Conservation (phyloP, 64 coral and sea anemone species). For the Anthopleura sola region DNA sequence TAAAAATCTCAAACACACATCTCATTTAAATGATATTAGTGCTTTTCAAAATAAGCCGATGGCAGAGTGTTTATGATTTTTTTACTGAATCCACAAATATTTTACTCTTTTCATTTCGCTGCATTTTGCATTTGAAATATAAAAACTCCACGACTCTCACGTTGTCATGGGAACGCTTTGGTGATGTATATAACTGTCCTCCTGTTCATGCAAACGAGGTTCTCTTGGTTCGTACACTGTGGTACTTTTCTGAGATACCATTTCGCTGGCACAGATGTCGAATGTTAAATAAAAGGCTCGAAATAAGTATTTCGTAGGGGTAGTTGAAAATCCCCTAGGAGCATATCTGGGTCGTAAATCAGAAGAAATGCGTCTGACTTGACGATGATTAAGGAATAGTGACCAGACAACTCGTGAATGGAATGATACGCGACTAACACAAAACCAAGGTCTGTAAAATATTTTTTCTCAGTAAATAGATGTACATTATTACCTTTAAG, state of each 20-base stretch:
- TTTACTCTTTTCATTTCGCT: background rate
- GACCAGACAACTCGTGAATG: background rate
- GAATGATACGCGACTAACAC: background rate
- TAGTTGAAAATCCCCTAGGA: background rate
- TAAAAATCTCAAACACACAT: background rate
- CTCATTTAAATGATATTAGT: background rate
- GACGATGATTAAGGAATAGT: background rate
- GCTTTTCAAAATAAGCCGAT: background rate
- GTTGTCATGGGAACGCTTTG: background rate
- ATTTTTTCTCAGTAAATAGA: background rate
- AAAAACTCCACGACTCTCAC: background rate
- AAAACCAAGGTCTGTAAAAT: background rate
- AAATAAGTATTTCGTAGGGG: background rate
- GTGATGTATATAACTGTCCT: background rate
- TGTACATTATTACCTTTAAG: background rate
- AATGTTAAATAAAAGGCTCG: background rate
- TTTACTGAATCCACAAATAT: background rate
- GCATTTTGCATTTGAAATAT: background rate
- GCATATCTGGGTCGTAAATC: background rate
- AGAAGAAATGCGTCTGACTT: background rate
- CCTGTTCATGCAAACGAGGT: background rate
- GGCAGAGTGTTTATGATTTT: background rate
- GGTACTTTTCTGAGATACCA: background rate
- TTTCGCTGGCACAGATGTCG: constrained; percentile 8
- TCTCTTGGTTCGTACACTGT: background rate